Evolutionary conservation across 2,113 vertebrate genomes (phyloP).

Genomic region (Pelusios castaneus): DNA sequence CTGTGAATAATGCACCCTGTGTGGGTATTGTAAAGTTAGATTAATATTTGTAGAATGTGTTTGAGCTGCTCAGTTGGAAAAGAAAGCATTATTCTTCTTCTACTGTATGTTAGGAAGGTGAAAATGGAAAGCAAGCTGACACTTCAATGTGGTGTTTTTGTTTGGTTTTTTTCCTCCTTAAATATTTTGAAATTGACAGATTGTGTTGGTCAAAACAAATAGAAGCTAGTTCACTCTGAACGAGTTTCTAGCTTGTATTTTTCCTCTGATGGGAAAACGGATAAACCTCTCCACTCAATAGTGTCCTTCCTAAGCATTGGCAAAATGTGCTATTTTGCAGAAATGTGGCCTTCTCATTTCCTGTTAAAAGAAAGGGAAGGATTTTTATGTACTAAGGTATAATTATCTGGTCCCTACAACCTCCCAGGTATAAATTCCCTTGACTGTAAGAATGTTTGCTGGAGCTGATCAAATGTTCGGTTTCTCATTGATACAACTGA

Average conservation of each 20-base stretch:
- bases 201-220: neutral
- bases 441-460: rapidly evolving
- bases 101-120: neutral
- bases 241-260: neutral
- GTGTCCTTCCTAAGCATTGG: neutral
- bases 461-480: neutral
- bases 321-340: neutral
- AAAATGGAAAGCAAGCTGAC: neutral
- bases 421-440: neutral
- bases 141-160: rapidly evolving
- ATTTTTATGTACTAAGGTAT: neutral
- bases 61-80: neutral
- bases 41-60: rapidly evolving
- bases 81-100: rapidly evolving
- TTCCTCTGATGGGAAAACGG: neutral
- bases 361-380: neutral
- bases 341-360: neutral
- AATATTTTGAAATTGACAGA: neutral
- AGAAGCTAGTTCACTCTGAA: neutral
- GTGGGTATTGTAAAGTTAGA: neutral
- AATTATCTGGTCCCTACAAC: neutral
- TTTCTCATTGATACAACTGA: neutral
- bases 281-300: rapidly evolving
- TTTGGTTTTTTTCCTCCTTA: neutral
- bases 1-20: neutral